Percentiles rank a stretch among this genome's conserved stretches.
These are phyloP conservation scores for Achroia grisella DNA, from an alignment of 1,140 invertebrate genomes.

Conservation along the genomic window DNA sequence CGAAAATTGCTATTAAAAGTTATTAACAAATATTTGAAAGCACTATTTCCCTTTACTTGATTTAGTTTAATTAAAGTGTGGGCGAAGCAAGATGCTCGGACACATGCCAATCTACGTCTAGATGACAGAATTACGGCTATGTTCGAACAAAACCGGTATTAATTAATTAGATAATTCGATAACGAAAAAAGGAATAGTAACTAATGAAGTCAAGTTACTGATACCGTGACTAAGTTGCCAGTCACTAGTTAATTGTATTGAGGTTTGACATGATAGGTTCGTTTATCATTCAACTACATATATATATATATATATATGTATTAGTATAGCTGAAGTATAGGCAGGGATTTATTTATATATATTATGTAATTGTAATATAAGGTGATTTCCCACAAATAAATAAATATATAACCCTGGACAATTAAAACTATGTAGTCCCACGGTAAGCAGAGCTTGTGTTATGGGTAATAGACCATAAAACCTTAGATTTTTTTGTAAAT, in stretches of 20 bases:
- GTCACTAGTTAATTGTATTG: constrained; percentile 35
- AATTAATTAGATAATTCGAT: constrained; percentile 63
- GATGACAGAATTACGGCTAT: constrained; percentile 53
- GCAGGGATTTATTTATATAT: too few relatives aligned
- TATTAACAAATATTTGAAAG: too few relatives aligned
- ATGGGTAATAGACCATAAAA: too few relatives aligned
- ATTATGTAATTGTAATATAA: too few relatives aligned
- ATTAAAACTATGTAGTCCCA: too few relatives aligned
- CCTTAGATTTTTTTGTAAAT: too few relatives aligned
- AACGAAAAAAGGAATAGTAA: constrained; percentile 40
- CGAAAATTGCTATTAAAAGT: too few relatives aligned
- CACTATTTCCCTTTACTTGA: constrained; percentile 13
- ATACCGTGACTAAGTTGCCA: constrained; percentile 14
- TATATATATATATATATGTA: too few relatives aligned
- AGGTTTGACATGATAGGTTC: constrained; percentile 33
- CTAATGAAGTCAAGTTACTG: constrained; percentile 27
- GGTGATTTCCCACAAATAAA: too few relatives aligned
- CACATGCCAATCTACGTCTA: constrained; percentile 30
- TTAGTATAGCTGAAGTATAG: too few relatives aligned
- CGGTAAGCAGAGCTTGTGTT: too few relatives aligned
- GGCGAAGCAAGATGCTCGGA: constrained; percentile 34
- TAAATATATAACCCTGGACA: too few relatives aligned
- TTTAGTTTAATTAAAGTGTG: constrained; percentile 56
- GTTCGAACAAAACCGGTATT: constrained; percentile 55
- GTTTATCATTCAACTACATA: neutral